A percentile compares a stretch with the other conserved stretches of the same genome.
phyloP scores from a whole-genome alignment of 1,140 invertebrate species.

The Brachionus manjavacas region DNA sequence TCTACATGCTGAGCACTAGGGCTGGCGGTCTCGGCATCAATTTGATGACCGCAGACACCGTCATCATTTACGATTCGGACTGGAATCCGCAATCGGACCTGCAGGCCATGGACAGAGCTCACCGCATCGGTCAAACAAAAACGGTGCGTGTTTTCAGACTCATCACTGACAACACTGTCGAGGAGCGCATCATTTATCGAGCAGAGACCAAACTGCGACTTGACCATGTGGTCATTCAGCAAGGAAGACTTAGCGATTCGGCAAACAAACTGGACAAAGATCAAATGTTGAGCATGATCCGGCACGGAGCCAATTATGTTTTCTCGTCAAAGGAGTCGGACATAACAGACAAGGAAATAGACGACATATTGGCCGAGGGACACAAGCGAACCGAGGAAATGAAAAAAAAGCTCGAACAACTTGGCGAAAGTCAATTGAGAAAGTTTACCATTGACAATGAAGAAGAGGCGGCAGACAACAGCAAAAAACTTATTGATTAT shows the following conservation, averaged over 20 bases:
- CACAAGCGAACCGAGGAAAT: conserved; percentile 73
- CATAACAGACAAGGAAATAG: conserved; percentile 97
- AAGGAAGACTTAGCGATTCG: conserved; percentile 62
- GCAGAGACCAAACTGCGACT: conserved; percentile 92
- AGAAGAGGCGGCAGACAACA: conserved; percentile 64
- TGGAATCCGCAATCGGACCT: conserved; percentile 98
- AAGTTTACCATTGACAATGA: conserved; percentile 84
- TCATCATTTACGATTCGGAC: conserved; percentile 96
- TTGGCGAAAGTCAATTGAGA: conserved; percentile 84
- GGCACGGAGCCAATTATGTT: conserved; percentile 96
- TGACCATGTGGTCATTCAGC: conserved; percentile 89
- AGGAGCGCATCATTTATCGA: conserved; percentile 96
- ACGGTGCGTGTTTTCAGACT: conserved; percentile 73
- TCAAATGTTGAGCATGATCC: conserved; percentile 96
- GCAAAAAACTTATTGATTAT: not conserved
- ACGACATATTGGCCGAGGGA: conserved; percentile 82
- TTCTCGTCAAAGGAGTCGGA: conserved; percentile 97
- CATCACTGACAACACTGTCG: conserved; percentile 97
- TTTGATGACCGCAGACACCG: conserved; percentile 93
- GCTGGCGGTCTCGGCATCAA: conserved; percentile 98
- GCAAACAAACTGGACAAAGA: conserved; percentile 87
- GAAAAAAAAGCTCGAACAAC: conserved; percentile 78
- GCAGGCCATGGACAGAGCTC: conserved; percentile 91
- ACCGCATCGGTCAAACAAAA: conserved; percentile 97
- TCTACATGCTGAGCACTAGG: conserved; percentile 96